Evolutionary conservation across 2,888 invertebrate species (phyloP), one percentile per base, ranked within the genome.

Genomic region (Halictus ligatus): DNA sequence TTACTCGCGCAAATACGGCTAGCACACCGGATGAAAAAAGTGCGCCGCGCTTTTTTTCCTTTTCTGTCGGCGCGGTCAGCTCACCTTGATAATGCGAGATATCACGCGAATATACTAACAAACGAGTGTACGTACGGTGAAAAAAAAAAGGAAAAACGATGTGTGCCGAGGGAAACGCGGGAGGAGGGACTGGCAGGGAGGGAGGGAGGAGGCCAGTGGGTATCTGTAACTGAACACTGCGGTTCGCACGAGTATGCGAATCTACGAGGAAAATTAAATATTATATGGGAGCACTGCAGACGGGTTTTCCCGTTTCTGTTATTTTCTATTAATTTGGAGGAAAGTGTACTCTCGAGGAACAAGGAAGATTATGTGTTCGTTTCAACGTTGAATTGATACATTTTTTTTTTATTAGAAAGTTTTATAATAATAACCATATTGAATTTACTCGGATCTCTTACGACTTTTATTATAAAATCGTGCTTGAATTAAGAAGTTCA

Each of bases 1-100:
- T 86, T 78, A 81, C 74, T 15, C 71, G 75, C 54, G 75, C 71
- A 75, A 77, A 74, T 54, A 69, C 81, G 72, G 71, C 79, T 67
- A 64, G 73, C 75, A 72, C 80, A 77, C 77, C 85, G 86, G 88
- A 89, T 85, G 84, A 89, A 91, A 91, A 90, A 88, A 88, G 81
- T 79, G 81, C 86, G 73, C 67, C 84, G 75, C 80, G 81, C 79
- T 76, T 85, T 81, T 80, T 81, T 18, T 80, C 69, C 75, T 80
- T 75, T 77, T 78, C 72, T 74, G 81, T 64, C 87, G 71, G 79
- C 87, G 87, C 86, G 87, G 88, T 91, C 88, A 89, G 88, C 83
- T 92, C 88, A 91, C 92, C 92, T 92, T 92, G 91, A 91, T 91
- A 91, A 91, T 90, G 89, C 90, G 90, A 90, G 92, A 90, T 91